These are phyloP conservation scores for Prietella phreatophila DNA, from an alignment of 2,113 vertebrate species.

Conservation along the genomic window DNA sequence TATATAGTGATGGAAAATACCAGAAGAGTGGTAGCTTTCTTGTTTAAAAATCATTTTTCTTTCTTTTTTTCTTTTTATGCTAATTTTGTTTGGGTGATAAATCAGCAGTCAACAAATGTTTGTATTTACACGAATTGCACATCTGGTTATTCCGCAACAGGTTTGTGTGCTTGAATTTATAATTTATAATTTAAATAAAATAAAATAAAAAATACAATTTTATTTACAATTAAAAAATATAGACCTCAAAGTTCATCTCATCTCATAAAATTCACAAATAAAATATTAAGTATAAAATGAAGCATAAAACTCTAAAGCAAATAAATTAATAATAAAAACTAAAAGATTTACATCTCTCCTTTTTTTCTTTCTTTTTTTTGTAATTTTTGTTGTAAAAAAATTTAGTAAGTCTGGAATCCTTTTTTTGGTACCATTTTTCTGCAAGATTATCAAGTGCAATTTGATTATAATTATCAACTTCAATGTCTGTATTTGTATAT, in stretches of 20 bases:
- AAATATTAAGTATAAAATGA: neutral
- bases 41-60: no score
- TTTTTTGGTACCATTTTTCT: neutral
- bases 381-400: neutral
- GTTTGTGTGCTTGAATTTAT: no score
- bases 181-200: no score
- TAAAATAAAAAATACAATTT: no score
- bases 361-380: neutral
- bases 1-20: neutral
- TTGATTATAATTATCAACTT: neutral
- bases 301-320: neutral
- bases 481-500: neutral
- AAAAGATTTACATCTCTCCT: neutral
- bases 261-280: neutral
- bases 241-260: neutral
- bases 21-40: neutral
- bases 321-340: neutral
- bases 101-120: neutral
- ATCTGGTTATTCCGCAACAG: neutral
- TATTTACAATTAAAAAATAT: neutral
- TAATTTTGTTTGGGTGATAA: neutral
- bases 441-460: neutral
- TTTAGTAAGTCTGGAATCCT: neutral
- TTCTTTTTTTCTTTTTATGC: neutral
- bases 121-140: neutral